A percentile compares a stretch with the other conserved stretches of the same genome.
These are phyloP conservation scores for Spilogale gracilis DNA, from an alignment of 2,113 vertebrate genomes.

Conservation along the genomic window DNA sequence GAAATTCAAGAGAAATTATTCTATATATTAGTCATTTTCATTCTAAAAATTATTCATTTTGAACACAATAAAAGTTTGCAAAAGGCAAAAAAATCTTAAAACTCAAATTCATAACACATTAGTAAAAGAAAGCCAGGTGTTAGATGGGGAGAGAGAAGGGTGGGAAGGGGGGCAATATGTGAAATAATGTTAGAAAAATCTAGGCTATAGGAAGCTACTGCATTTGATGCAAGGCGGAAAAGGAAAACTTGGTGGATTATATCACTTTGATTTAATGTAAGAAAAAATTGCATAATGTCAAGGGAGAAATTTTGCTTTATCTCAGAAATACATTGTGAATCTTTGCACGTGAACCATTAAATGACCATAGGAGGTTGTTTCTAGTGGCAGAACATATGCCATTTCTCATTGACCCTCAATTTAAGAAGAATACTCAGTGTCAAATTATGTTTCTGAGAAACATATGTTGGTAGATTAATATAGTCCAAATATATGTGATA, in stretches of 20 bases:
- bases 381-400: not conserved
- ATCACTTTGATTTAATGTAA: not conserved
- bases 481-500: not conserved
- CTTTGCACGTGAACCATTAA: not conserved
- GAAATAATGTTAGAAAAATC: slow-evolving; percentile 34
- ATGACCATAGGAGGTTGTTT: not conserved
- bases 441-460: slow-evolving; percentile 35
- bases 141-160: not conserved
- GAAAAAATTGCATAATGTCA: not conserved
- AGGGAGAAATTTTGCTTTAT: not conserved
- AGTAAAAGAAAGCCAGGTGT: slow-evolving; percentile 35
- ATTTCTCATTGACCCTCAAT: slow-evolving; percentile 26
- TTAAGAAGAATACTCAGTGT: not conserved
- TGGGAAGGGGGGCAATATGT: not conserved
- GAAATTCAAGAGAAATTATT: slow-evolving; percentile 28
- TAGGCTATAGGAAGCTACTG: not conserved
- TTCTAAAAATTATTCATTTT: slow-evolving; percentile 29
- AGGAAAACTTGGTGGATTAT: not conserved
- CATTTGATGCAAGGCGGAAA: slow-evolving; percentile 7
- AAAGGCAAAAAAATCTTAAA: slow-evolving; percentile 11
- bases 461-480: slow-evolving; percentile 17
- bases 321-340: not conserved
- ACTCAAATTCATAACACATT: not conserved
- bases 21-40: not conserved
- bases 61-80: slow-evolving; percentile 1